These are phyloP conservation scores for Halcyon malimbica DNA, from an alignment of 2,113 vertebrate genomes.

Conservation along the genomic window DNA sequence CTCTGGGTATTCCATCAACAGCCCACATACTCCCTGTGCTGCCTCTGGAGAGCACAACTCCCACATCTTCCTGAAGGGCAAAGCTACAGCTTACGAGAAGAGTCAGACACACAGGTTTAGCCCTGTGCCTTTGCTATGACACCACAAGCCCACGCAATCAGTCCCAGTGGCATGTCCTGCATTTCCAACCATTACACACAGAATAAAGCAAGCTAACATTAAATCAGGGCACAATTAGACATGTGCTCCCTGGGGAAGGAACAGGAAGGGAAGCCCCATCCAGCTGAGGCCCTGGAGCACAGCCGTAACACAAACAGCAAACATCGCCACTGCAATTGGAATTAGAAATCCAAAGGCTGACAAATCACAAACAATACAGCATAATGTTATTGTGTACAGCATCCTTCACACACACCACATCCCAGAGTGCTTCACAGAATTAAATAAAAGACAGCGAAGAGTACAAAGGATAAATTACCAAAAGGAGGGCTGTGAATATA, in stretches of 20 bases:
- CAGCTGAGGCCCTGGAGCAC: not conserved
- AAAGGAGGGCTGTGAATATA: slow-evolving; percentile 44
- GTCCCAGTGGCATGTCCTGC: not conserved
- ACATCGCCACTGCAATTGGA: not conserved
- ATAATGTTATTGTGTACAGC: slow-evolving; percentile 45
- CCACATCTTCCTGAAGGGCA: not conserved
- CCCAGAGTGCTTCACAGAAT: slow-evolving; percentile 50
- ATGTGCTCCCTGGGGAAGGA: not conserved
- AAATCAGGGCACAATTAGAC: not conserved
- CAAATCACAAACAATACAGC: slow-evolving; percentile 56
- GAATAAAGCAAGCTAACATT: not conserved
- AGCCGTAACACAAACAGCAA: slow-evolving; percentile 1
- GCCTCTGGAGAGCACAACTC: fast-evolving
- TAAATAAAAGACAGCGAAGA: slow-evolving; percentile 57
- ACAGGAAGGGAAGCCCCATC: not conserved
- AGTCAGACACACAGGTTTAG: not conserved
- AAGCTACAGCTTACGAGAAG: not conserved
- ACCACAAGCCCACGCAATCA: not conserved
- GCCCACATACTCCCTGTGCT: fast-evolving
- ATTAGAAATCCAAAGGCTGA: slow-evolving; percentile 25
- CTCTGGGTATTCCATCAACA: not conserved
- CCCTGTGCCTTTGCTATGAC: not conserved
- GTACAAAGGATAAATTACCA: slow-evolving; percentile 56
- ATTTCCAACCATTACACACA: not conserved
- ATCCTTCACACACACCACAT: slow-evolving; percentile 19